These are phyloP conservation scores for Phyto melanocephala DNA, from an alignment of 2,888 invertebrate genomes.

Conservation along the genomic window DNA sequence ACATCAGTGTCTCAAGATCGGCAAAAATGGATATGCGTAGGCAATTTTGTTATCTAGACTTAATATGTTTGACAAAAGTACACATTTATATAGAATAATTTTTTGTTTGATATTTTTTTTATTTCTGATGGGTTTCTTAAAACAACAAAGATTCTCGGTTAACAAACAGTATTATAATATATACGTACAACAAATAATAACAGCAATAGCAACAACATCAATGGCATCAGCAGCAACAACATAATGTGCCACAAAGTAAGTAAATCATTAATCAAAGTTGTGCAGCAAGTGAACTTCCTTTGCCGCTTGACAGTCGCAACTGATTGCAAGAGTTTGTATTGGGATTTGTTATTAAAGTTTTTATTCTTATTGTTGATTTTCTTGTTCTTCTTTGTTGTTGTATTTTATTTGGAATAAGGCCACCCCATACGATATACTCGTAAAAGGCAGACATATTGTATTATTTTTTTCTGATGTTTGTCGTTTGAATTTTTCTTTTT, in stretches of 20 bases:
- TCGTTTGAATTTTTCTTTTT: slow-evolving; percentile 28
- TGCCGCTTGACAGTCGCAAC: slow-evolving; percentile 77
- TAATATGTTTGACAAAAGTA: too few relatives aligned
- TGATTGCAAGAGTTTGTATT: slow-evolving; percentile 76
- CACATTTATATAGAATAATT: too few relatives aligned
- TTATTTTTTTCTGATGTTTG: slow-evolving; percentile 23
- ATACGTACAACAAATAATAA: slow-evolving; percentile 36
- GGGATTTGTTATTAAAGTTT: slow-evolving; percentile 72
- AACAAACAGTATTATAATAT: slow-evolving; percentile 58
- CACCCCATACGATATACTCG: slow-evolving; percentile 58
- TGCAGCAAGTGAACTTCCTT: slow-evolving; percentile 78
- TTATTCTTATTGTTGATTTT: slow-evolving; percentile 61
- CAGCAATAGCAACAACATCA: slow-evolving; percentile 27
- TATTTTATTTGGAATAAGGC: slow-evolving; percentile 54
- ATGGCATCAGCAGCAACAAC: slow-evolving; percentile 49
- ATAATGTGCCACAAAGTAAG: slow-evolving; percentile 75
- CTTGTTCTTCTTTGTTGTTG: slow-evolving; percentile 5
- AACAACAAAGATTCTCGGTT: slow-evolving; percentile 54
- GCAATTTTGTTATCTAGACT: too few relatives aligned
- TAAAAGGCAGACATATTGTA: slow-evolving; percentile 52
- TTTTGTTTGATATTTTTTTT: too few relatives aligned
- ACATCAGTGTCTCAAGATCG: too few relatives aligned
- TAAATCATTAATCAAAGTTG: slow-evolving; percentile 78
- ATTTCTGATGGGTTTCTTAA: slow-evolving; percentile 70
- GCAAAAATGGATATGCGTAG: too few relatives aligned